Conservation (phyloP, 2,888 invertebrate genomes). For the Acanthopleura granulata region DNA sequence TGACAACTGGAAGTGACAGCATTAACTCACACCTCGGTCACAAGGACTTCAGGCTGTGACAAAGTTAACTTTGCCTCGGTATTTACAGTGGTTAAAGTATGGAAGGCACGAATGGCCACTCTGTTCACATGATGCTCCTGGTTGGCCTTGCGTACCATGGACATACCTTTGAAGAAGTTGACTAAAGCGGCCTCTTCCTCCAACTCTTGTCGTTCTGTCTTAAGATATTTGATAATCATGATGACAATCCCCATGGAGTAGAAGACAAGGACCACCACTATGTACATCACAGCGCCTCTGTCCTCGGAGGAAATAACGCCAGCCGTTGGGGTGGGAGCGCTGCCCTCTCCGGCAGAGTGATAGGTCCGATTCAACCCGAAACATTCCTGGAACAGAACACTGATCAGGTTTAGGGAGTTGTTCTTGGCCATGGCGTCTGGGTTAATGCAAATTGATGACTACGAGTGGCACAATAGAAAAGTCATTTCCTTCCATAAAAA, state of each 20-base stretch:
- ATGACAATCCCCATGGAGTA: slow-evolving; percentile 58
- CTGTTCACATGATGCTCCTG: slow-evolving; percentile 42
- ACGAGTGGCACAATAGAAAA: background rate
- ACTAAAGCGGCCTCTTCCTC: slow-evolving; percentile 56
- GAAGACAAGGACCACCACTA: slow-evolving; percentile 54
- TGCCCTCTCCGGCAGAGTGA: background rate
- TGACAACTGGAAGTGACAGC: too few species aligned
- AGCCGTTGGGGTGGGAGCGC: background rate
- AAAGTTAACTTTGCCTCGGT: background rate
- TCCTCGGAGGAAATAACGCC: slow-evolving; percentile 31
- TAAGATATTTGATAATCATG: slow-evolving; percentile 59
- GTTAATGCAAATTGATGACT: background rate
- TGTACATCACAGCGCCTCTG: slow-evolving; percentile 57
- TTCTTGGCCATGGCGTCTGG: background rate
- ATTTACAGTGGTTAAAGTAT: slow-evolving; percentile 51
- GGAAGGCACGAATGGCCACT: slow-evolving; percentile 60
- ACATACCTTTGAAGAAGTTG: slow-evolving; percentile 58
- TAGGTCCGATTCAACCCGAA: background rate
- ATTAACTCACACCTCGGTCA: background rate
- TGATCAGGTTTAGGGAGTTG: background rate
- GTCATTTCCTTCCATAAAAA: background rate
- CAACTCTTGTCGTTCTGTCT: slow-evolving; percentile 52
- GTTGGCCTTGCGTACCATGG: slow-evolving; percentile 45
- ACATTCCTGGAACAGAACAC: background rate
- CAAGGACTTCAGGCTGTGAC: background rate